phyloP scores from a whole-genome alignment of 2,113 vertebrate species.

The Alosa alosa region DNA sequence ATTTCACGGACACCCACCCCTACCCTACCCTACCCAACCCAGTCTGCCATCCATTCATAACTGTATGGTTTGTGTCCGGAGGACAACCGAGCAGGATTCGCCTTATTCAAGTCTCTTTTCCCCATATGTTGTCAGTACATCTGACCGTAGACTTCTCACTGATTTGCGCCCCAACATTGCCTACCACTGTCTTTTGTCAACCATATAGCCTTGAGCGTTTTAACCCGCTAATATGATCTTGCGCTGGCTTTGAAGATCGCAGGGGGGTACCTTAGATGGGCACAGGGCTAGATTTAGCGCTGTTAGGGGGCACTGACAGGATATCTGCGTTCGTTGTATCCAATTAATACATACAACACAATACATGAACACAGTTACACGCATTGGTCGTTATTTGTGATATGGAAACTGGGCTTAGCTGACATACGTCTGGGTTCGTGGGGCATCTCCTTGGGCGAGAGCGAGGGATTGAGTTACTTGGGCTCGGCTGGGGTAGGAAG shows the following conservation, averaged over 20 bases:
- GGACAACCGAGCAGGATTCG: slow-evolving; percentile 9
- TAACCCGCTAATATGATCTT: background rate
- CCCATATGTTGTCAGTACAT: background rate
- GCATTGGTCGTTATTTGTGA: background rate
- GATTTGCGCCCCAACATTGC: background rate
- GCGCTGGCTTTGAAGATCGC: background rate
- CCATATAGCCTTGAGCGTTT: background rate
- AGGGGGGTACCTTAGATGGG: background rate
- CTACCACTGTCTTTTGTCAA: background rate
- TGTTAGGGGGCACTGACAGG: background rate
- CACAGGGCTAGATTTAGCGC: background rate
- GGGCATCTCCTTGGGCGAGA: background rate
- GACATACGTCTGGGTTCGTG: background rate
- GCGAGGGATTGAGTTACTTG: slow-evolving; percentile 21
- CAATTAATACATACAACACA: background rate
- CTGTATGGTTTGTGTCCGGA: slow-evolving; percentile 22
- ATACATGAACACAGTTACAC: background rate
- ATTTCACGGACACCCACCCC: slow-evolving; percentile 35
- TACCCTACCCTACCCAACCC: slow-evolving; percentile 19
- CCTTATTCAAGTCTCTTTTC: background rate
- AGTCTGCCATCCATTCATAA: slow-evolving; percentile 43
- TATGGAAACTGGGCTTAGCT: background rate
- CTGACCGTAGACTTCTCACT: background rate
- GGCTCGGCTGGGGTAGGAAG: background rate
- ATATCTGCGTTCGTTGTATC: background rate